These are phyloP conservation scores for Bagarius yarrelli DNA, from an alignment of 2,113 vertebrate species.

Conservation along the genomic window DNA sequence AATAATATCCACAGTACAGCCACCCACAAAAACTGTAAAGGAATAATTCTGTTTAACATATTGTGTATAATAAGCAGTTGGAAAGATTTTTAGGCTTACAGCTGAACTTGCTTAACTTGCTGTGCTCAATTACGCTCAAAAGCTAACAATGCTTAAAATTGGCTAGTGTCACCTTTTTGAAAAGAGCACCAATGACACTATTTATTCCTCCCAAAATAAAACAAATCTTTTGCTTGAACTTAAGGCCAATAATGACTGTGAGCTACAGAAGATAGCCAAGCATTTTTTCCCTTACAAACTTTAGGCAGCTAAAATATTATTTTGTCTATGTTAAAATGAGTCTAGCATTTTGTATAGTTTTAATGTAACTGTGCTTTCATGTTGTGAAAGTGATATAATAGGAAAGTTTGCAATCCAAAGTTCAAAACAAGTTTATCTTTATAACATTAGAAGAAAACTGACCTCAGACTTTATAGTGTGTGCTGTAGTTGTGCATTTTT, in stretches of 20 bases:
- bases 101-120: neutral
- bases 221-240: neutral
- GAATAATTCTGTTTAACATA: too few species aligned
- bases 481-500: neutral
- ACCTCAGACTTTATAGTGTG: neutral
- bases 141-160: neutral
- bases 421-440: slow-evolving; percentile 2
- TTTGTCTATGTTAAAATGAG: neutral
- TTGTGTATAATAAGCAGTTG: neutral
- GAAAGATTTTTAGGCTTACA: neutral
- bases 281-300: neutral
- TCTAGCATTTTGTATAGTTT: neutral
- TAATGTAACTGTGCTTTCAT: neutral
- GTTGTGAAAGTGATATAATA: neutral
- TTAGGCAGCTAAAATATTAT: neutral
- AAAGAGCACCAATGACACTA: neutral
- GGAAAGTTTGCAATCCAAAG: neutral
- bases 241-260: neutral
- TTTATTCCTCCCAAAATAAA: neutral
- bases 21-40: too few species aligned
- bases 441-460: neutral
- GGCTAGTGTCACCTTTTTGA: neutral
- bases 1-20: too few species aligned
- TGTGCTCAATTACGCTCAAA: neutral
- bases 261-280: neutral